Conservation (phyloP, 2,888 invertebrate species). For the Campoplex capitator region DNA sequence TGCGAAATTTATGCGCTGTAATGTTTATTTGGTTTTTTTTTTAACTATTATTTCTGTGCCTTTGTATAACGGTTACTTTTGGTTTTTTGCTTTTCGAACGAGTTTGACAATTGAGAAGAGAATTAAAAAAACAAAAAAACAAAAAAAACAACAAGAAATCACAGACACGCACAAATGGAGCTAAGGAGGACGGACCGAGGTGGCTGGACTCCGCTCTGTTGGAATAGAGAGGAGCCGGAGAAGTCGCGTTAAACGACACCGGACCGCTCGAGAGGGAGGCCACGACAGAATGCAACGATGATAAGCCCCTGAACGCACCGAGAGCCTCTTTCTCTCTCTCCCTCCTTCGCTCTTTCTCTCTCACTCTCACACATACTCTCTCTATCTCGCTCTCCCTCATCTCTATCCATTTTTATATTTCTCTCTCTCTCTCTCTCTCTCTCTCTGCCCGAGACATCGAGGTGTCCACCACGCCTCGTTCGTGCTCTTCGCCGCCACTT, state of each 20-base stretch:
- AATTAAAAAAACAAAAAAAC: not conserved
- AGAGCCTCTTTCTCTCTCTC: constrained; percentile 37
- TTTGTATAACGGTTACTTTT: not conserved
- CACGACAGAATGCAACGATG: constrained; percentile 67
- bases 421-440: not conserved
- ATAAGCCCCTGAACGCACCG: constrained; percentile 57
- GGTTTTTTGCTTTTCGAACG: not conserved
- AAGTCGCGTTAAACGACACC: constrained; percentile 65
- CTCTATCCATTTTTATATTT: not conserved
- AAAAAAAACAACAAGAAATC: not conserved
- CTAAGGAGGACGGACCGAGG: constrained; percentile 50
- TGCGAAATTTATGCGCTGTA: not conserved
- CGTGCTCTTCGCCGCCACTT: not conserved
- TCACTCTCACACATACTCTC: not conserved
- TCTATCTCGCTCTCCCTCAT: not conserved
- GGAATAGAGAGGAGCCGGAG: constrained; percentile 66
- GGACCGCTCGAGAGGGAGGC: constrained; percentile 68
- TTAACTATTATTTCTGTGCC: too few relatives aligned
- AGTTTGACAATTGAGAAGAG: not conserved
- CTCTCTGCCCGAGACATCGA: not conserved
- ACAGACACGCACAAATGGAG: constrained; percentile 36
- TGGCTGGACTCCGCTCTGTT: constrained; percentile 68
- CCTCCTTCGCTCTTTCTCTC: not conserved
- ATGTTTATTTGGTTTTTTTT: not conserved
- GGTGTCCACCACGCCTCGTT: not conserved